A percentile compares a stretch with the other conserved stretches of the same genome.
Conservation (phyloP, 2,797 vertebrate genomes). For the Anniella stebbinsi region DNA sequence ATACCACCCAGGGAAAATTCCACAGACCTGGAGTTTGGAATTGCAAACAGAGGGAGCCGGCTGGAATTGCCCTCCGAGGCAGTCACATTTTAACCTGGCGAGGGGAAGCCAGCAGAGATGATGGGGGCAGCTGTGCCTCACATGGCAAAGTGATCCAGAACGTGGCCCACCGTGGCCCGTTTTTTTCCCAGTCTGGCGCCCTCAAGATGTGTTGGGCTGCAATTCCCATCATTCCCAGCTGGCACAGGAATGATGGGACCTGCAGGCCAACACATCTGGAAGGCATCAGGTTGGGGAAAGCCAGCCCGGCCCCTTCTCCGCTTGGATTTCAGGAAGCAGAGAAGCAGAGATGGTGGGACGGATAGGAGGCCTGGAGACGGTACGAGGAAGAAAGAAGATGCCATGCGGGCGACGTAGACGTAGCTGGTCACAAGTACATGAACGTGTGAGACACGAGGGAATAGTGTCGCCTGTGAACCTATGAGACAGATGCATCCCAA, state of each 20-base stretch:
- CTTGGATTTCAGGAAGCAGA: background rate
- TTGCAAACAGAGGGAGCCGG: conserved; percentile 1
- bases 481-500: background rate
- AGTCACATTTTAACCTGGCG: background rate
- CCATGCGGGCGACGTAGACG: background rate
- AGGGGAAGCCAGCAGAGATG: background rate
- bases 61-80: background rate
- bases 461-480: background rate
- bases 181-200: too few relatives aligned
- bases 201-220: background rate
- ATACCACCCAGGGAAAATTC: background rate
- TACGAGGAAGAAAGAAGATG: too few relatives aligned
- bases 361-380: background rate
- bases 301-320: too few relatives aligned
- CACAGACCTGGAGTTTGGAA: conserved; percentile 12
- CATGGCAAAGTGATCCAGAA: background rate
- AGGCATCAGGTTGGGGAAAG: too few relatives aligned
- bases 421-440: background rate
- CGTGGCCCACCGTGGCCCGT: background rate
- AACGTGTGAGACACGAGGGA: background rate
- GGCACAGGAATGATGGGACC: too few relatives aligned
- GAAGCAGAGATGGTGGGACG: background rate
- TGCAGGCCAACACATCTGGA: too few relatives aligned
- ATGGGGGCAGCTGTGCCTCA: too few relatives aligned
- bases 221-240: background rate